A percentile compares a stretch with the other conserved stretches of the same genome.
These are phyloP conservation scores for Tipula unca DNA, from an alignment of 2,888 invertebrate species.

Conservation along the genomic window DNA sequence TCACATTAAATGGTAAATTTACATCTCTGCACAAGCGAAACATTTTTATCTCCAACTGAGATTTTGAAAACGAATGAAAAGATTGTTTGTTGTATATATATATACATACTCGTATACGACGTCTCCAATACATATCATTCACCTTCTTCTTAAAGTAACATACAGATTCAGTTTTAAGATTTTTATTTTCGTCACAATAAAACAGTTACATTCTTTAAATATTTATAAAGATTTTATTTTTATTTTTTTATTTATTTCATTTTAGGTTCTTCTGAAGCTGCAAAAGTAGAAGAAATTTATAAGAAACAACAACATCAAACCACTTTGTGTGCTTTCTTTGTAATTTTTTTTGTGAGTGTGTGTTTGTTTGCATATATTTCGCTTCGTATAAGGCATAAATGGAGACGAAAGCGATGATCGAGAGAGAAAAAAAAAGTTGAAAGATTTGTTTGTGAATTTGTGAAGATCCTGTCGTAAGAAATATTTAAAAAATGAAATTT, in stretches of 20 bases:
- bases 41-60: neutral
- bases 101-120: too few species aligned
- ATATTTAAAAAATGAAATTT: neutral
- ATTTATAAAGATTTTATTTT: neutral
- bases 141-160: neutral
- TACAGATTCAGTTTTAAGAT: neutral
- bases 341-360: neutral
- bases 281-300: neutral
- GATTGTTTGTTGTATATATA: neutral
- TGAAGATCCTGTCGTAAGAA: neutral
- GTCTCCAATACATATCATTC: constrained; percentile 8
- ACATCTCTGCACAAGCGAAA: neutral
- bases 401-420: neutral
- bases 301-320: neutral
- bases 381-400: neutral
- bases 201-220: constrained; percentile 19
- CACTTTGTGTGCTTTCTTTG: neutral
- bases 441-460: neutral
- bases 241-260: neutral
- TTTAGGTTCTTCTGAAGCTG: neutral
- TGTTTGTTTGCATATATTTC: neutral
- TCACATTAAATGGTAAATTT: neutral
- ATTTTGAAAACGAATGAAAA: neutral
- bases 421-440: neutral
- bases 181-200: constrained; percentile 15